Base-by-base conservation (phyloP, 2,888 invertebrate genomes). In the Helleia helle region DNA sequence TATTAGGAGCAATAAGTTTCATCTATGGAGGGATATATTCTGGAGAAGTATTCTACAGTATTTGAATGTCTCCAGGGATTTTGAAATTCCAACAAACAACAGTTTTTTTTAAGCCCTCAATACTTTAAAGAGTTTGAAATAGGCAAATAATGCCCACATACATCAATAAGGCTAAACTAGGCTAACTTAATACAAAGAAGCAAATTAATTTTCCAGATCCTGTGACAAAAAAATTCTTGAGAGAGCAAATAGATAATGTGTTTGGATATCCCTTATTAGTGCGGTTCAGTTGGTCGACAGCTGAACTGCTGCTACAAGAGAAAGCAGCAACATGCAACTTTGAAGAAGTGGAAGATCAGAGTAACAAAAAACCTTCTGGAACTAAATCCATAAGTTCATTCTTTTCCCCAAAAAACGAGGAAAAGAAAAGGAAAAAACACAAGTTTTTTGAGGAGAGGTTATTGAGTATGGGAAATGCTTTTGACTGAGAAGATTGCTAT, bases 261-360 rank as follows among this genome's bases (percentile, higher is more conserved):
- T 99, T 99, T 81, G 99, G 99, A 0, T 99, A 93, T 72, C 95
- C 98, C 0, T 89, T 92, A 39, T 83, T 99, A 11, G 98, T 99
- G 0, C 86, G 99, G 46, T 97, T 99, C 70, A 97, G 97, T 68
- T 99, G 99, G 99, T 96, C 97, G 0, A 99, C 99, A 0, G 93
- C 97, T 0, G 91, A 91, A 45, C 89, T 89, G 31, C 90, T 95
- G 52, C 70, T 99, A 8, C 88, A 93, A 48, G 89, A 91, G 3
- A 88, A 89, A 38, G 94, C 93, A 0, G 88, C 90, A 11, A 70
- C 83, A 6, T 91, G 92, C 34, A 90, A 91, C 41, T 91, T 94
- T 86, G 93, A 91, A 62, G 88, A 91, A 45, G 68, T 86, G 6
- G 59, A 59, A 3, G 55, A 54, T 14, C 81, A 86, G 12, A 71